phyloP scores from a whole-genome alignment of 2,797 vertebrate genomes.

The Neoniphon sammara region DNA sequence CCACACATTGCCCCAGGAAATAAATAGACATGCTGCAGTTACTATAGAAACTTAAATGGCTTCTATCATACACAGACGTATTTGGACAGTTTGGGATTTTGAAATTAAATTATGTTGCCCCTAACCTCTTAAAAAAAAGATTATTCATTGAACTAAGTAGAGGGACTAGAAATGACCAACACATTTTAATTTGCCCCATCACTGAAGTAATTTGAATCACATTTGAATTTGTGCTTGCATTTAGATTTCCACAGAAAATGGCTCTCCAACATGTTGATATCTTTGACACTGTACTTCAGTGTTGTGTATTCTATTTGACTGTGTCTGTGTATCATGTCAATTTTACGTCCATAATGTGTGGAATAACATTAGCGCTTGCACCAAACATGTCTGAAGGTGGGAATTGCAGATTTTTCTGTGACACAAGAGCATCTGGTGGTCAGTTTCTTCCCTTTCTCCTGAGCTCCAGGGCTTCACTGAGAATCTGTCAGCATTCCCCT shows the following conservation, averaged over 20 bases:
- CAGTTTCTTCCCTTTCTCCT: no score
- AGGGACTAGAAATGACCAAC: background rate
- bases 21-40: conserved; percentile 18
- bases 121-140: background rate
- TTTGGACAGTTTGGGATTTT: background rate
- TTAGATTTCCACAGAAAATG: background rate
- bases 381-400: no score
- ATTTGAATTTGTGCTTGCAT: background rate
- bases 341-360: background rate
- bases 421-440: no score
- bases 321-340: no score
- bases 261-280: background rate
- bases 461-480: no score
- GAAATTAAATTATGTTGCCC: background rate
- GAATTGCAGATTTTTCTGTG: no score
- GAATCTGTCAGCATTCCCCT: no score
- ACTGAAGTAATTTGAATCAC: background rate
- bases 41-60: conserved; percentile 27
- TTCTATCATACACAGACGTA: background rate
- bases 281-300: background rate
- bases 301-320: background rate
- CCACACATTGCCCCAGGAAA: conserved; percentile 1
- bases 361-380: no score
- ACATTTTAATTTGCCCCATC: conserved; percentile 1
- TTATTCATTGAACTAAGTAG: no score